A percentile compares a stretch with the other conserved stretches of the same genome.
These are phyloP conservation scores for Tricholaema leucomelas DNA, from an alignment of 2,113 vertebrate genomes.

Conservation along the genomic window DNA sequence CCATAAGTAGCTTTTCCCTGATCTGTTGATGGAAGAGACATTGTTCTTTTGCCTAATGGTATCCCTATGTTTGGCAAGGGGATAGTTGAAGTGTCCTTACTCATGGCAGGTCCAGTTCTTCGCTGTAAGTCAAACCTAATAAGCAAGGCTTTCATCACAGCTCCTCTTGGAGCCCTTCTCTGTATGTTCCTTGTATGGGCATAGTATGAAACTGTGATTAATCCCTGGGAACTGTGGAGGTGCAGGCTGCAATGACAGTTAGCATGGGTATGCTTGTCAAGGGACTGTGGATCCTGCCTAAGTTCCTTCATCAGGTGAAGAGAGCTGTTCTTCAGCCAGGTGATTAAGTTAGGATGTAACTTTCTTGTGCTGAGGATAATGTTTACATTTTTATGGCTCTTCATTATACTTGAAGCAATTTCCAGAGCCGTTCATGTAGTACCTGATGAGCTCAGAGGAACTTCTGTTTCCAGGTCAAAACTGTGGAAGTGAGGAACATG, in stretches of 20 bases:
- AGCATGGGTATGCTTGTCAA: neutral
- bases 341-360: too few species aligned
- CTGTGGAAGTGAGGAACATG: too few species aligned
- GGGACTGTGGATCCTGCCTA: neutral
- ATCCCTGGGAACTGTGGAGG: neutral
- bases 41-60: neutral
- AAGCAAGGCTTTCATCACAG: neutral
- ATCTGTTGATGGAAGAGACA: neutral
- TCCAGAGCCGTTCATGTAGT: too few species aligned
- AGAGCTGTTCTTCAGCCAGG: too few species aligned
- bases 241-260: neutral
- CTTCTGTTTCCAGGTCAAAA: too few species aligned
- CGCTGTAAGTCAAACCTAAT: neutral
- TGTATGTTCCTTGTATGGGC: neutral
- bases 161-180: neutral
- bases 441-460: too few species aligned
- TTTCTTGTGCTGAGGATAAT: too few species aligned
- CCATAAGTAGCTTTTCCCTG: neutral
- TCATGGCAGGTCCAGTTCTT: neutral
- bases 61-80: neutral
- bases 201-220: neutral
- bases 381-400: too few species aligned
- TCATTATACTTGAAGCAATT: too few species aligned
- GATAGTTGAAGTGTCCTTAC: neutral
- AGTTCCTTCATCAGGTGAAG: too few species aligned